A percentile compares a stretch with the other conserved stretches of the same genome.
phyloP scores from a whole-genome alignment of 2,797 vertebrate species.

The Moxostoma hubbsi region DNA sequence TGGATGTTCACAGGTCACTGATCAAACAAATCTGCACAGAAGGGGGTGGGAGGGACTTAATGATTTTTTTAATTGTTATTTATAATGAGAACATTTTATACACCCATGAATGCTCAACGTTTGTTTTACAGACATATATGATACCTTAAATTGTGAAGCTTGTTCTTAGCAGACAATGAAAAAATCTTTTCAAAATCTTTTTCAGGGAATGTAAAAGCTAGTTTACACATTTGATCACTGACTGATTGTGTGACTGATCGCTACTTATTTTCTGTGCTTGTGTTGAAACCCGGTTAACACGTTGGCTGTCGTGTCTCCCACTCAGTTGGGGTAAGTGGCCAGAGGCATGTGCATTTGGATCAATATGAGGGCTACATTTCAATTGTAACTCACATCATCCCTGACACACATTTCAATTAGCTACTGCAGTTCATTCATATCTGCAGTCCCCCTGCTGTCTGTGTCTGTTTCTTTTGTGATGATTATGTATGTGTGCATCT shows the following conservation, averaged over 20 bases:
- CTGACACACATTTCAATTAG: background rate
- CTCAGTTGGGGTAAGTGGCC: background rate
- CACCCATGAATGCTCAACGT: background rate
- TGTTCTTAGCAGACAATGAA: too few species aligned
- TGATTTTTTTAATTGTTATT: background rate
- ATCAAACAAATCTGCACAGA: slow-evolving; percentile 17
- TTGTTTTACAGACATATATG: too few species aligned
- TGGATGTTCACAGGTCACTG: slow-evolving; percentile 22
- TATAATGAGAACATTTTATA: background rate
- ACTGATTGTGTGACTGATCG: background rate
- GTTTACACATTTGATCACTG: background rate
- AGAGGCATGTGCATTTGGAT: slow-evolving; percentile 28
- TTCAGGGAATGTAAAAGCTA: too few species aligned
- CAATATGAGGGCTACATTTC: slow-evolving; percentile 42
- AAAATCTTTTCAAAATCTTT: too few species aligned
- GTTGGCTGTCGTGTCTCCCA: background rate
- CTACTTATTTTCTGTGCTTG: slow-evolving; percentile 1
- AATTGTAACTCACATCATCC: slow-evolving; percentile 8
- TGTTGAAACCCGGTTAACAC: background rate
- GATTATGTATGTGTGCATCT: slow-evolving; percentile 35
- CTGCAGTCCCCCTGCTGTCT: slow-evolving; percentile 19
- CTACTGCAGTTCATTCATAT: slow-evolving; percentile 32
- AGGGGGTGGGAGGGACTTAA: background rate
- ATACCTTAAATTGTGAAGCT: too few species aligned
- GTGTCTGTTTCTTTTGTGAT: slow-evolving; percentile 14